These are phyloP conservation scores for Eudyptes chrysolophus DNA, from an alignment of 2,113 vertebrate species.

Conservation along the genomic window DNA sequence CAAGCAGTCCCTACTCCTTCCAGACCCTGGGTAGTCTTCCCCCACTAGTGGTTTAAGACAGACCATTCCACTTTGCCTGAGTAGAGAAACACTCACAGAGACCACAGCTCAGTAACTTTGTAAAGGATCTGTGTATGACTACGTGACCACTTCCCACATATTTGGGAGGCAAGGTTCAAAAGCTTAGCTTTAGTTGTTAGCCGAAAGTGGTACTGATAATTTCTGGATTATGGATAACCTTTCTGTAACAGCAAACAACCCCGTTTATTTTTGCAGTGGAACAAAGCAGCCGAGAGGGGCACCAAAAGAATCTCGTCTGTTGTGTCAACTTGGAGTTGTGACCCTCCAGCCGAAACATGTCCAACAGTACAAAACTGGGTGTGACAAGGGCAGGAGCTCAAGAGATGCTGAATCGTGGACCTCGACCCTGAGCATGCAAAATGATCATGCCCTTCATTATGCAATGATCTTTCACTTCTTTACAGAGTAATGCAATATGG, in stretches of 20 bases:
- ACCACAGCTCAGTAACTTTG: neutral
- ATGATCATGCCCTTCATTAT: neutral
- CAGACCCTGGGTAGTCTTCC: neutral
- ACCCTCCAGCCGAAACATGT: neutral
- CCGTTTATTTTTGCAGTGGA: neutral
- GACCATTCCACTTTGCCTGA: neutral
- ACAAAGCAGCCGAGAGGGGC: neutral
- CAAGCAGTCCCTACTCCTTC: neutral
- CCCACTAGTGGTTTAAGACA: neutral
- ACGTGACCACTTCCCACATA: neutral
- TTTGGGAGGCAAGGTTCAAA: neutral
- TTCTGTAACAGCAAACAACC: neutral
- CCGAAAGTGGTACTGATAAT: neutral
- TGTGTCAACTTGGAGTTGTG: neutral
- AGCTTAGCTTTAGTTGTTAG: neutral
- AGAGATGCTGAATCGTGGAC: neutral
- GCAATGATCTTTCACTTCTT: neutral
- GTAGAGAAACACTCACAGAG: neutral
- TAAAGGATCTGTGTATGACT: neutral
- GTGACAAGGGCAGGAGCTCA: neutral
- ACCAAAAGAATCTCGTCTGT: neutral
- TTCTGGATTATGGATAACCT: neutral
- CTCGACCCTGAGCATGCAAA: neutral
- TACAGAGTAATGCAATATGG: neutral
- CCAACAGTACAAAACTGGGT: neutral